Base-by-base conservation (phyloP, 1,140 invertebrate genomes). In the Phthorimaea operculella region DNA sequence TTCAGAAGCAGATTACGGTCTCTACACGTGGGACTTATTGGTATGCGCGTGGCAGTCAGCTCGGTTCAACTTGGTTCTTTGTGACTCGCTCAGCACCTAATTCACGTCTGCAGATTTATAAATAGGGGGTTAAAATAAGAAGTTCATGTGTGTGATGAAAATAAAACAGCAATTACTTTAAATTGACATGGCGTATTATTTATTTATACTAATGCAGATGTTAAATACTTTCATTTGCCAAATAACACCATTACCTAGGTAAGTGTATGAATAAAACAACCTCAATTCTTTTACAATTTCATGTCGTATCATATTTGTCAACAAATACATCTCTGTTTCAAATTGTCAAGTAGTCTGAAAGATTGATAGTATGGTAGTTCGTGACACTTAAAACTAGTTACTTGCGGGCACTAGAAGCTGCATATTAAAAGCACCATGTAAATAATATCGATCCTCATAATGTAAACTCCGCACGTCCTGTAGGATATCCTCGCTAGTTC, bases 361-460 rank as follows among this genome's bases (percentile, higher is more conserved):
- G 21, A 28, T 28, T 28, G 6, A 28, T 28, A 6, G 21, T 28
- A 4, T 28, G 21, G 21, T 28, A 4, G 2, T 28, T 28, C 21
- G 21, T 28, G 21, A 28, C 21, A 28, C 21, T 28, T 28, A 28
- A 28, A 28, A 28, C 21, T 28, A n/a, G n/a, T n/a, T n/a, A 28
- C 21, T 28, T 28, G 21, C 21, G 21, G 21, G 6, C 21, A 28
- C 21, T 28, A 66, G 57, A 63, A 68, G 63, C 67, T 66, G 73
- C 70, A 78, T 78, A 82, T 84, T 78, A 82, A 80, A 76, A 79
- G 72, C 68, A 76, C 68, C 76, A 84, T 83, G 76, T 81, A 83
- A 81, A 83, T 83, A 81, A 79, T 83, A 83, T 83, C 74, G 80
- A 83, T 83, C 74, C 70, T 77, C 70, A 74, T 74, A 71, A 63